A percentile compares a stretch with the other conserved stretches of the same genome.
Evolutionary conservation across 2,113 vertebrate species (phyloP).

Genomic region (Plestiodon gilberti): DNA sequence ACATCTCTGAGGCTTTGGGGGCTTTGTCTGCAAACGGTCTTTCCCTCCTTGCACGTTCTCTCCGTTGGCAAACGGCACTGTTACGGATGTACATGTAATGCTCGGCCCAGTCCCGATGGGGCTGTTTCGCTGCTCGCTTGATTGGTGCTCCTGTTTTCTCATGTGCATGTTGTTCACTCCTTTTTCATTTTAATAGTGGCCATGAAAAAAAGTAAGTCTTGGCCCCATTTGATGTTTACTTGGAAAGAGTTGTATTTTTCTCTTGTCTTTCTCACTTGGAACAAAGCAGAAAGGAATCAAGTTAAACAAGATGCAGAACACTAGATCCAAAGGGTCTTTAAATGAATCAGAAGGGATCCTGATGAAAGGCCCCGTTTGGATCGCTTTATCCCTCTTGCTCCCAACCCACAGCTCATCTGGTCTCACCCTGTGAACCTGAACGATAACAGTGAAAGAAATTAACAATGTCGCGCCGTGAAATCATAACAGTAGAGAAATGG

Average conservation of each 20-base stretch:
- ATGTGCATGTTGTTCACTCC: neutral
- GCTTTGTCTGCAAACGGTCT: neutral
- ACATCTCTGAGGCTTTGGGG: neutral
- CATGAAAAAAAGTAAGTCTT: neutral
- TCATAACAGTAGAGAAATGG: neutral
- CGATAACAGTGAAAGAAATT: neutral
- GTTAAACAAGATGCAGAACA: conserved; percentile 27
- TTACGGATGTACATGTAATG: neutral
- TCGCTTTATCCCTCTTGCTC: neutral
- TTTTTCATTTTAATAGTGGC: neutral
- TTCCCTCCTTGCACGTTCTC: neutral
- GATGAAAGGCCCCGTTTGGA: neutral
- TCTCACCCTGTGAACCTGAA: neutral
- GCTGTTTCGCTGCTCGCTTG: neutral
- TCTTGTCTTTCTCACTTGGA: neutral
- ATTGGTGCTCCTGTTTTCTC: neutral
- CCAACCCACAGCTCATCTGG: neutral
- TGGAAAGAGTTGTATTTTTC: neutral
- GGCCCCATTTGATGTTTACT: conserved; percentile 41
- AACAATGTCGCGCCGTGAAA: neutral
- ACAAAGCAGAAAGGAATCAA: conserved; percentile 44
- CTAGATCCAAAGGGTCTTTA: neutral
- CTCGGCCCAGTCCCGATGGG: neutral
- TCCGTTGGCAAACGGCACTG: neutral
- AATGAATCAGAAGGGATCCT: conserved; percentile 15